Base-by-base conservation (phyloP, 2,113 vertebrate species). In the Sylvia atricapilla region DNA sequence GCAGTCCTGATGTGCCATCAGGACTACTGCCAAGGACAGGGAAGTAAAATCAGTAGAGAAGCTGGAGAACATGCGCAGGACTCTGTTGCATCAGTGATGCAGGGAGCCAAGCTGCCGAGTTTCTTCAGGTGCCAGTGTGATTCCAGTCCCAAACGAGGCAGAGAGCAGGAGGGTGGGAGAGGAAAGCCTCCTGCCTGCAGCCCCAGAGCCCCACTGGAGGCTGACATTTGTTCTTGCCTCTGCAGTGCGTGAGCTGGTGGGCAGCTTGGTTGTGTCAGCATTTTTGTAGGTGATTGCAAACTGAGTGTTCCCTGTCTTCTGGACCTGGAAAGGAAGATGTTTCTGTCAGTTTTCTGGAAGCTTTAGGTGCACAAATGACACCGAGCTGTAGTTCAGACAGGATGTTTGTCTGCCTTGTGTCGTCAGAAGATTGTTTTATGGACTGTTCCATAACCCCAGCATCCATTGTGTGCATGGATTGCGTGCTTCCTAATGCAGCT, bases 371-470 rank as follows among this genome's bases (percentile, higher is more conserved):
- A 5, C 14, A 9, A 47, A 31, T 72, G 47, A n/a, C 7, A 30
- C 15, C 33, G 39, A 67, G 8, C 52, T 39, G 39, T 1, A 2
- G 31, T 59, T 87, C 23, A 35, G 53, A 35, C 53, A 47, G 35
- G 19, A 17, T 47, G 22, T 33, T 87, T 46, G 19, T 74, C 50
- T 67, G 24, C 35, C 10, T 23, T 67, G 13, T 53, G 25, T 59
- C 0, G 0, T 4, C 0, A 6, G 56, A 55, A 81, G 59, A 4
- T 33, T 37, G 62, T 55, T 68, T 85, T 47, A 50, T 33, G 35
- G 52, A 20, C 11, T 56, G 22, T 44, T 82, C 24, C 3, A 0
- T 46, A 62, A 43, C 43, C 59, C 30, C 39, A 80, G 50, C 64
- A 84, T 35, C 50, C 6, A 7, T 8, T 72, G 31, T 46, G 10